Percentiles rank a stretch among this genome's conserved stretches.
These are phyloP conservation scores for Pseudomyrmex pallidus DNA, from an alignment of 1,140 invertebrate genomes.

Conservation along the genomic window DNA sequence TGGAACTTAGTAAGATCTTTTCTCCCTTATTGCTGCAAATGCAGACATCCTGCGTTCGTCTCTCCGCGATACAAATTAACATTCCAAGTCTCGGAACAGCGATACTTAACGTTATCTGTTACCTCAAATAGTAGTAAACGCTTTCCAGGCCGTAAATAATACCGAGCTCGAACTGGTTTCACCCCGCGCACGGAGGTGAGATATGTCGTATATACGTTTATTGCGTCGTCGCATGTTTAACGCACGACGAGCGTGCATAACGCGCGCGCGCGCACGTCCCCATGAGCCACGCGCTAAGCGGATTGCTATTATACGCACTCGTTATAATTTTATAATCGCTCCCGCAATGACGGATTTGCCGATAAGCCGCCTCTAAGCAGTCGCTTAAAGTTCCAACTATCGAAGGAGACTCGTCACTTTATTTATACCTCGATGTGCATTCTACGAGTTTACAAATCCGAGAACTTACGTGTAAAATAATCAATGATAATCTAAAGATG, in stretches of 20 bases:
- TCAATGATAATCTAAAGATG: background rate
- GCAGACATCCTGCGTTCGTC: conserved; percentile 24
- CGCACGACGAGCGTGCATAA: background rate
- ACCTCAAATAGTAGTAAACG: conserved; percentile 32
- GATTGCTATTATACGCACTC: conserved; percentile 19
- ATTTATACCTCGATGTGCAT: background rate
- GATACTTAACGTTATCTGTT: conserved; percentile 15
- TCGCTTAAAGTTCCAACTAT: background rate
- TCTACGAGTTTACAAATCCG: background rate
- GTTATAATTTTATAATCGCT: conserved; percentile 37
- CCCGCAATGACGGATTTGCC: background rate
- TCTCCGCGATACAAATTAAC: conserved; percentile 16
- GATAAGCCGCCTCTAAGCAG: background rate
- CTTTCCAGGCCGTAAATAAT: conserved; percentile 32
- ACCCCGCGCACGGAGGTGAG: background rate
- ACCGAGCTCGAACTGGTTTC: conserved; percentile 19
- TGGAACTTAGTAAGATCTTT: background rate
- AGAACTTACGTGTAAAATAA: background rate
- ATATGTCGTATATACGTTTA: conserved; percentile 35
- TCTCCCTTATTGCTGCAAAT: conserved; percentile 15
- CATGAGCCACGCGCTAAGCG: background rate
- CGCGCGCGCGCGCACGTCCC: background rate
- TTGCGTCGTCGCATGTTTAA: conserved; percentile 29
- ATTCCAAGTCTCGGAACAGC: conserved; percentile 22
- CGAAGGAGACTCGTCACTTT: background rate